Evolutionary conservation across 2,113 vertebrate species (phyloP), one percentile per base, ranked within the genome.

Genomic region (Mormyrus iriodes): DNA sequence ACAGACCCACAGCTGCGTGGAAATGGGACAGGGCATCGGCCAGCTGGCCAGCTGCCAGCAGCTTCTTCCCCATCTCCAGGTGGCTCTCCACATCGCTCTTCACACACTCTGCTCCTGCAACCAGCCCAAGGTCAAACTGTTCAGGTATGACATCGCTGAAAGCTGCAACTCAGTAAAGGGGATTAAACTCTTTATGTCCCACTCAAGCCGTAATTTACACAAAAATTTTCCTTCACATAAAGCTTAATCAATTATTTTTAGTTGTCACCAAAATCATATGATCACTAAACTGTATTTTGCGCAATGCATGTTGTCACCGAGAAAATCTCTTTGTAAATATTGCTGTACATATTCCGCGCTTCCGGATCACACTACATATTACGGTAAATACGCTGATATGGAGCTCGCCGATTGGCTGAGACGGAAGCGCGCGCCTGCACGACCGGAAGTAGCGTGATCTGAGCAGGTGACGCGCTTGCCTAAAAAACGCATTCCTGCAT

Each of bases 51-150:
- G 98, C 98, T 89, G 98, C 98, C 69, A 99, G 93, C 53, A 99
- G 95, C 21, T 99, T 99, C 96, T 99, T 99, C 31, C 98, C 98
- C 98, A 99, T 96, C 94, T 99, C 98, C 91, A 99, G 96, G 4
- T 99, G 98, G 86, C 96, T 98, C 93, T 99, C 98, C 86, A 98
- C 97, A 92, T 97, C 97, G 9, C 95, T 97, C 89, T 96, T 96
- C 90, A 97, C 97, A 94, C 97, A 98, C 86, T 96, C 96, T n/a
- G 97, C 97, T 91, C 97, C 98, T 99, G 93, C 49, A 94, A 92
- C 21, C 27, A 1, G 3, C 44, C 12, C 49, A 17, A 49, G 88
- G 7, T 44, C 46, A 44, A 5, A 84, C 17, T 48, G 44, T 4
- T 9, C 44, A 84, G 44, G 8, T 48, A n/a, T 21, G 19, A 84